These are phyloP conservation scores for Luidia sarsii DNA, from an alignment of 53 echinoderm and acorn worm species.

Conservation along the genomic window DNA sequence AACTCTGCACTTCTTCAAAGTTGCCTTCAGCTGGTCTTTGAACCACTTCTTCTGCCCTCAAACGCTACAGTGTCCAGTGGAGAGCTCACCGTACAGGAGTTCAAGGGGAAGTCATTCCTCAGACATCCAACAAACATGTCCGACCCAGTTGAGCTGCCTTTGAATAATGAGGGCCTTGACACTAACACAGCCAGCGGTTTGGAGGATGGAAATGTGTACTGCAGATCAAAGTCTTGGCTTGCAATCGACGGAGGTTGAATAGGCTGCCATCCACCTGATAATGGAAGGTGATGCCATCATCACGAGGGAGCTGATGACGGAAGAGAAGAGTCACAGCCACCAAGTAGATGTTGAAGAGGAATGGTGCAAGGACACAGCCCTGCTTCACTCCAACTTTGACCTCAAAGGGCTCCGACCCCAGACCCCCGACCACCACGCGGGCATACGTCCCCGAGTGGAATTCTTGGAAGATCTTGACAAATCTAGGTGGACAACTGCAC, in stretches of 20 bases:
- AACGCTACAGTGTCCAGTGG: too few species aligned
- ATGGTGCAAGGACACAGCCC: background rate
- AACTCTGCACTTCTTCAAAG: background rate
- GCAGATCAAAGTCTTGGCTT: too few species aligned
- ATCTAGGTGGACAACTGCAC: background rate
- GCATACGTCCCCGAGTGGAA: too few species aligned
- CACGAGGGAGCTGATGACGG: background rate
- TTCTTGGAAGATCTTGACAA: background rate
- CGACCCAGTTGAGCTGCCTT: background rate
- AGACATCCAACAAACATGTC: background rate
- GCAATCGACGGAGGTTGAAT: too few species aligned
- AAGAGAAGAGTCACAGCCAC: background rate
- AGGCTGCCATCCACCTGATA: too few species aligned
- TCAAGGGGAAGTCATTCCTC: background rate
- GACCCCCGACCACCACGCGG: too few species aligned
- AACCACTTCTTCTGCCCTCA: background rate
- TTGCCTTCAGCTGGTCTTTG: background rate
- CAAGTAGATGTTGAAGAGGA: background rate
- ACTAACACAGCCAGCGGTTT: background rate
- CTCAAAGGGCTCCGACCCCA: background rate
- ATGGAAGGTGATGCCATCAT: too few species aligned
- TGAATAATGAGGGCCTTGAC: background rate
- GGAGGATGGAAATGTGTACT: background rate
- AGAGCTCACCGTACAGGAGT: background rate
- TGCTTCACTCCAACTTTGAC: background rate